Evolutionary conservation across 2,888 invertebrate species (phyloP).

Genomic region (Neelides folsomi): DNA sequence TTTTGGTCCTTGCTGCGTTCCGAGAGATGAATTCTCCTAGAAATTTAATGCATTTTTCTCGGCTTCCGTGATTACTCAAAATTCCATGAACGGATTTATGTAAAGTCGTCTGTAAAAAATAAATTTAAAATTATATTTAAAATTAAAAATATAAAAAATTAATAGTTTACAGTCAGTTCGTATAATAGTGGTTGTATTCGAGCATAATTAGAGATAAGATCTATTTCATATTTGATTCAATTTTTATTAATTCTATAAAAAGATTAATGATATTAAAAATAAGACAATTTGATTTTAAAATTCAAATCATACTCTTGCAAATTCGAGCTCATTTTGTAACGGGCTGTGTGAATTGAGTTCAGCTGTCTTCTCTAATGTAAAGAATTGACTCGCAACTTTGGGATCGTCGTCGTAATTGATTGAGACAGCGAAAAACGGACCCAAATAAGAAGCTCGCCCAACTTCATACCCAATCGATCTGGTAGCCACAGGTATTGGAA

Average conservation of each 20-base stretch:
- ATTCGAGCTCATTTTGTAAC: slow-evolving; percentile 65
- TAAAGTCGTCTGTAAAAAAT: slow-evolving; percentile 46
- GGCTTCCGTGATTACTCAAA: slow-evolving; percentile 63
- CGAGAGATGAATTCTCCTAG: slow-evolving; percentile 60
- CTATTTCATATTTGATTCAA: too few species aligned
- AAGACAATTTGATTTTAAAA: slow-evolving; percentile 6
- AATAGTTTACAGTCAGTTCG: too few species aligned
- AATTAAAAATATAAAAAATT: slow-evolving; percentile 13
- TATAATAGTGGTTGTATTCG: too few species aligned
- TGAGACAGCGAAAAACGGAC: slow-evolving; percentile 81
- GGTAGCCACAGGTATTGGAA: slow-evolving; percentile 54
- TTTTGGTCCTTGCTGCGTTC: slow-evolving; percentile 77
- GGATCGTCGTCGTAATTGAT: slow-evolving; percentile 88
- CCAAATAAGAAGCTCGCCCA: slow-evolving; percentile 68
- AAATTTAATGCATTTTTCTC: slow-evolving; percentile 66
- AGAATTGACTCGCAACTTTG: slow-evolving; percentile 65
- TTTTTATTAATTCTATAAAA: too few species aligned
- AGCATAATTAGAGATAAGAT: too few species aligned
- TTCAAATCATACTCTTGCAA: slow-evolving; percentile 46
- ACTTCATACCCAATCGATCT: slow-evolving; percentile 68
- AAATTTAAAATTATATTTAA: slow-evolving; percentile 4
- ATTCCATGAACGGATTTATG: slow-evolving; percentile 72
- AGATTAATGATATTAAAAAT: too few species aligned
- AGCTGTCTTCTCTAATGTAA: slow-evolving; percentile 45
- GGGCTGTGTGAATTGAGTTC: slow-evolving; percentile 56